These are phyloP conservation scores for Embiotoca jacksoni DNA, from an alignment of 2,113 vertebrate genomes.

Conservation along the genomic window DNA sequence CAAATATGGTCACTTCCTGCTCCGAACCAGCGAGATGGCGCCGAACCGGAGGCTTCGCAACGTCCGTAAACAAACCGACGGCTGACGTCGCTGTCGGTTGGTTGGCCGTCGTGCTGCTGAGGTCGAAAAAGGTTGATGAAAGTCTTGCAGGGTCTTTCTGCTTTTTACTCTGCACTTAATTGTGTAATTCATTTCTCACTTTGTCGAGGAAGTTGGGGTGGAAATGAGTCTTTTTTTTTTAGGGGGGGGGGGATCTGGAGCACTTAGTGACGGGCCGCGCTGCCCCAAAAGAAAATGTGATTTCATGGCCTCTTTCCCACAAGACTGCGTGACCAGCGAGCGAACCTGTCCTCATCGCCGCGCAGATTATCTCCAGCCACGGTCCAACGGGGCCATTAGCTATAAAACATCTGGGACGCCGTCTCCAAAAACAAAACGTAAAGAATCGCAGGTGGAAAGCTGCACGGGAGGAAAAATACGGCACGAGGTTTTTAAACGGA, in stretches of 20 bases:
- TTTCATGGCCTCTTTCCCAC: conserved; percentile 50
- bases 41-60: too few species aligned
- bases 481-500: neutral
- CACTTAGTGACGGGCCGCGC: neutral
- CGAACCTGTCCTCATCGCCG: conserved; percentile 15
- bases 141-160: neutral
- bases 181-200: conserved; percentile 22
- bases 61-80: too few species aligned
- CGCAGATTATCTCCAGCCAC: conserved; percentile 51
- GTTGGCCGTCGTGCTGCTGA: too few species aligned
- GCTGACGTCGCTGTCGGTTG: too few species aligned
- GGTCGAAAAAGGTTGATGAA: neutral
- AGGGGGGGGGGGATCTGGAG: neutral
- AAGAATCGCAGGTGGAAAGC: conserved; percentile 2
- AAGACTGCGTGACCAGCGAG: conserved; percentile 35
- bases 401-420: conserved; percentile 42
- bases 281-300: conserved; percentile 38
- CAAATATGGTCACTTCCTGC: too few species aligned
- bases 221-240: conserved; percentile 1
- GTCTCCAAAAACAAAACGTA: conserved; percentile 17
- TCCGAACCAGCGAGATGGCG: too few species aligned
- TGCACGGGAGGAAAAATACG: neutral
- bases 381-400: conserved; percentile 19
- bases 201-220: neutral
- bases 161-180: conserved; percentile 21